Evolutionary conservation across 2,888 invertebrate species (phyloP), one percentile per base, ranked within the genome.

Genomic region (Cecidostiba fungosa): DNA sequence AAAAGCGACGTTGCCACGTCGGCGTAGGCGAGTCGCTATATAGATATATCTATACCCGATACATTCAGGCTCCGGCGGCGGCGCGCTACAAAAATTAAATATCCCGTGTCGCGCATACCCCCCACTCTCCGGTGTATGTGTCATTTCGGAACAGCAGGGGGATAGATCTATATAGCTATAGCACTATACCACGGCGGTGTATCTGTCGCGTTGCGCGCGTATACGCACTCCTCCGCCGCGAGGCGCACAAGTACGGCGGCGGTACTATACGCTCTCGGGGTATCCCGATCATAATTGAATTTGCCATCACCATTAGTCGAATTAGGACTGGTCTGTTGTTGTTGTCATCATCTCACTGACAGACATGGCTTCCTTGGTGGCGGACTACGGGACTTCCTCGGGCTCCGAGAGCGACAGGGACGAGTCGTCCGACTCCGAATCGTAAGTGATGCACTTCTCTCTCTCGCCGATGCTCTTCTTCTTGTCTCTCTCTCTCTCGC

Each of bases 291-390:
- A 36, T 36, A 39, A 76, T 82, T 77, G 36, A 62, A 82, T 82
- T 85, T 69, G 76, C n/a, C 54, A n/a, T 54, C 54, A 54, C 5
- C 54, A 79, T 74, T 84, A 43, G 26, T 36, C 66, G 3, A 73
- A 50, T 73, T 84, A 73, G 36, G 8, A 16, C 6, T 23, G 4
- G 3, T 32, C 23, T 12, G 29, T 62, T 62, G 69, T 54, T 50
- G 54, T 54, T 74, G 23, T 10, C 0, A 26, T 19, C 62, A 50
- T n/a, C 26, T 26, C 29, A 16, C 39, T 39, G 69, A 10, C 23
- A 89, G 90, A 84, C 88, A 95, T 96, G 95, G 95, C 95, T 93
- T 96, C 96, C 90, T 94, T 96, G 88, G 95, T 96, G 87, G 94
- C 95, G 62, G 96, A 96, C 94, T 96, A 96, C 90, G 96, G 95